These are phyloP conservation scores for Tachysurus fulvidraco DNA, from an alignment of 2,113 vertebrate species.

Conservation along the genomic window DNA sequence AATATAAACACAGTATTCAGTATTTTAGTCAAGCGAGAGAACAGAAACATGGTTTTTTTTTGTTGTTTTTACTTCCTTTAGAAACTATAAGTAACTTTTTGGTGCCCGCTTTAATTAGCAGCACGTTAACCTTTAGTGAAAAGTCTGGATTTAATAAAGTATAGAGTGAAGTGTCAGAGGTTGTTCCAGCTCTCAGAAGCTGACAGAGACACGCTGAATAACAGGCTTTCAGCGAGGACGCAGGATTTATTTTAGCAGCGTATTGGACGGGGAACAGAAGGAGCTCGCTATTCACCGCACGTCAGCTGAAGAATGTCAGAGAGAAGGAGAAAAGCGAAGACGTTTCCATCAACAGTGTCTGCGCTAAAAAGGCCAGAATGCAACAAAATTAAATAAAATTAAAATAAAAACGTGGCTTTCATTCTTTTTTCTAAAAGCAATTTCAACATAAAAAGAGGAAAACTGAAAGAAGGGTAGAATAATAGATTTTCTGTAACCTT, in stretches of 20 bases:
- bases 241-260: neutral
- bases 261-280: constrained; percentile 17
- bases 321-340: neutral
- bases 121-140: too few species aligned
- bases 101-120: neutral
- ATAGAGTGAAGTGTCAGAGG: neutral
- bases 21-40: too few species aligned
- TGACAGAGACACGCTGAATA: neutral
- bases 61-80: too few species aligned
- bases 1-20: too few species aligned
- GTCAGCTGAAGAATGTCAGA: neutral
- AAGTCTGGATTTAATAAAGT: too few species aligned
- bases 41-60: too few species aligned
- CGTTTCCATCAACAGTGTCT: neutral
- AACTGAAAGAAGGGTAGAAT: neutral
- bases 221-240: neutral
- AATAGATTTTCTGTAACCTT: neutral
- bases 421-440: neutral
- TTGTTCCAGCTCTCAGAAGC: neutral
- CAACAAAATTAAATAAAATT: neutral
- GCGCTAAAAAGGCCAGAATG: neutral
- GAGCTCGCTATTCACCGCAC: neutral
- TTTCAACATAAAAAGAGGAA: neutral
- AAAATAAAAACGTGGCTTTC: neutral
- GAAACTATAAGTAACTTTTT: too few species aligned